Base-by-base conservation (phyloP, 2,888 invertebrate genomes). In the Autographa pulchrina region DNA sequence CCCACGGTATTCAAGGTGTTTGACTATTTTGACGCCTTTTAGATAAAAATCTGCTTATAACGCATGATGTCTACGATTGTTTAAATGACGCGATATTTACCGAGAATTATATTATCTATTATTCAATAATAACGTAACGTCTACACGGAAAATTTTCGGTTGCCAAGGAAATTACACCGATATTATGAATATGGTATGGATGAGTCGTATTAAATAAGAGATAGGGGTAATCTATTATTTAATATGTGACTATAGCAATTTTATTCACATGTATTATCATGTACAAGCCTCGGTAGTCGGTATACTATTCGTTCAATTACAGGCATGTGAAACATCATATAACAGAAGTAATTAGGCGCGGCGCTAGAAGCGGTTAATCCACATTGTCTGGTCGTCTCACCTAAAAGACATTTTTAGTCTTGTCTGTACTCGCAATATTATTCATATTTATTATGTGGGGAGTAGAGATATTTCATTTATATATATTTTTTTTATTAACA, bases 41-140 rank as follows among this genome's bases (percentile, higher is more conserved):
- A 48, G 48, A 48, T 48, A 48, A 48, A 16, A 48, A 48, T n/a
- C n/a, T 48, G 48, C 48, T 48, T 48, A 48, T 48, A 48, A 48
- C 5, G 48, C 48, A n/a, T 48, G 48, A 48, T 48, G 7, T 7
- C n/a, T n/a, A 8, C 16, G 5, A 48, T 48, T 48, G 16, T n/a
- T n/a, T 8, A n/a, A 16, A n/a, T 48, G 16, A 48, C n/a, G 48
- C 48, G n/a, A n/a, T 48, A n/a, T n/a, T 48, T 48, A 48, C 48
- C n/a, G 0, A 16, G 48, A 48, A 48, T 48, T 48, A 41, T 0
- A 38, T 38, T 38, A 48, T 48, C n/a, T 48, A 48, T 48, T 48
- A 48, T 14, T n/a, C n/a, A 48, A 48, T n/a, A n/a, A 13, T 41
- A 41, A 41, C 13, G 41, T 11, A 41, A 48, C 8, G 48, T 48